Conservation (phyloP, 1,140 invertebrate species). For the Leguminivora glycinivorella region DNA sequence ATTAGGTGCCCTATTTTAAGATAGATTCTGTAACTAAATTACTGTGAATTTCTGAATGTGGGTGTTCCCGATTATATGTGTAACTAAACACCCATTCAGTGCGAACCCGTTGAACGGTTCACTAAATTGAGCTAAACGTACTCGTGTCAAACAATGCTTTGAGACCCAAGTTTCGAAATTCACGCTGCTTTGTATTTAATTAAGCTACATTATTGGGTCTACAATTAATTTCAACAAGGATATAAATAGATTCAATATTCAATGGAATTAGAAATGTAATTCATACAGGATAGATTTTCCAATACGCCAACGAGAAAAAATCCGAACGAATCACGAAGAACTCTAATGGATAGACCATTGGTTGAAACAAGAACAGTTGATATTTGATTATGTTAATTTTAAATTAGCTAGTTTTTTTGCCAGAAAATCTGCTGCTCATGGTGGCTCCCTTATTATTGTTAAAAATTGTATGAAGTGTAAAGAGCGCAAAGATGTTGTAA, state of each 20-base stretch:
- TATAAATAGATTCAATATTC: background rate
- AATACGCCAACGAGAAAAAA: too few species aligned
- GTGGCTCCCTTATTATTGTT: too few species aligned
- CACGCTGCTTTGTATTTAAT: background rate
- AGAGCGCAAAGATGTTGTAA: too few species aligned
- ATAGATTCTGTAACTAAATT: background rate
- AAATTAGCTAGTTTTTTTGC: too few species aligned
- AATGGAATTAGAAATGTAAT: too few species aligned
- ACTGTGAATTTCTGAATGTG: background rate
- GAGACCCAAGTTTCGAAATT: background rate
- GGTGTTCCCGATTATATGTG: background rate
- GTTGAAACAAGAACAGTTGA: too few species aligned
- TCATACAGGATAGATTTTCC: too few species aligned
- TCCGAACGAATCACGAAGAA: too few species aligned
- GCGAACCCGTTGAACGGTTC: background rate
- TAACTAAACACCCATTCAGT: background rate
- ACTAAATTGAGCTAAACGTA: background rate
- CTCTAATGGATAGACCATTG: too few species aligned
- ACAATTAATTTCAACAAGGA: background rate
- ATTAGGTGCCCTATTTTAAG: background rate
- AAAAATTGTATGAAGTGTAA: too few species aligned
- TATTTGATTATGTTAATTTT: too few species aligned
- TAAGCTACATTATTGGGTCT: background rate
- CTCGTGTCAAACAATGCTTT: constrained; percentile 2
- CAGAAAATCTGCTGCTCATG: too few species aligned